Evolutionary conservation across 1,140 invertebrate species (phyloP).

Genomic region (Aphaenogaster rudis): DNA sequence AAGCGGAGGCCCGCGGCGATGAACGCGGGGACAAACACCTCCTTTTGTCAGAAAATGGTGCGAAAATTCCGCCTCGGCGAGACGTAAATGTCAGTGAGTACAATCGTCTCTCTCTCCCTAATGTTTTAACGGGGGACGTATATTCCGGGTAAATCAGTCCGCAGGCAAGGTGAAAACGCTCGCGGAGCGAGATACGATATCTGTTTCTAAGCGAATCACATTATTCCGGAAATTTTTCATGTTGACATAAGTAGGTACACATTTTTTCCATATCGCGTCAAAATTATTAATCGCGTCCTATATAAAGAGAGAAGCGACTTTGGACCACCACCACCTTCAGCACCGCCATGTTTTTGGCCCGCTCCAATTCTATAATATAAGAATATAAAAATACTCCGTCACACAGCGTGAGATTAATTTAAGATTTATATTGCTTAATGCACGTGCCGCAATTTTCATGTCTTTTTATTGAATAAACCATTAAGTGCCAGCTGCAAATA

Average conservation of each 20-base stretch:
- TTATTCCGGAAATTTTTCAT: conserved; percentile 11
- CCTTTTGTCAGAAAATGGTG: conserved; percentile 68
- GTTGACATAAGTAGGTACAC: background rate
- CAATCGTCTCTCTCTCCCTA: conserved; percentile 28
- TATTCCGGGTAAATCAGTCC: background rate
- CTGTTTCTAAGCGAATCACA: background rate
- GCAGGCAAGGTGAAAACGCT: background rate
- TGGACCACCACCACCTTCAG: too few species aligned
- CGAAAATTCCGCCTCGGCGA: conserved; percentile 64
- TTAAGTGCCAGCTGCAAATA: too few species aligned
- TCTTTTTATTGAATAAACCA: too few species aligned
- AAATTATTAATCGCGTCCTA: too few species aligned
- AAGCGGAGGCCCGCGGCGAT: conserved; percentile 72
- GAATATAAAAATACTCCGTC: too few species aligned
- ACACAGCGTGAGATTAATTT: too few species aligned
- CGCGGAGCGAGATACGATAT: background rate
- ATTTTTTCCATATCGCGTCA: background rate
- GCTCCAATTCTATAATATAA: too few species aligned
- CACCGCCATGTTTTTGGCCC: too few species aligned
- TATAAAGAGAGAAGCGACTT: too few species aligned
- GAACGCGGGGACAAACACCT: conserved; percentile 78
- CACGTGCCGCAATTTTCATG: too few species aligned
- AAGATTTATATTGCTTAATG: too few species aligned
- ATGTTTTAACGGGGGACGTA: conserved; percentile 14
- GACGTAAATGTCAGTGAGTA: conserved; percentile 73